Evolutionary conservation across 2,113 vertebrate genomes (phyloP).

Genomic region (Machaerirhynchus nigripectus): DNA sequence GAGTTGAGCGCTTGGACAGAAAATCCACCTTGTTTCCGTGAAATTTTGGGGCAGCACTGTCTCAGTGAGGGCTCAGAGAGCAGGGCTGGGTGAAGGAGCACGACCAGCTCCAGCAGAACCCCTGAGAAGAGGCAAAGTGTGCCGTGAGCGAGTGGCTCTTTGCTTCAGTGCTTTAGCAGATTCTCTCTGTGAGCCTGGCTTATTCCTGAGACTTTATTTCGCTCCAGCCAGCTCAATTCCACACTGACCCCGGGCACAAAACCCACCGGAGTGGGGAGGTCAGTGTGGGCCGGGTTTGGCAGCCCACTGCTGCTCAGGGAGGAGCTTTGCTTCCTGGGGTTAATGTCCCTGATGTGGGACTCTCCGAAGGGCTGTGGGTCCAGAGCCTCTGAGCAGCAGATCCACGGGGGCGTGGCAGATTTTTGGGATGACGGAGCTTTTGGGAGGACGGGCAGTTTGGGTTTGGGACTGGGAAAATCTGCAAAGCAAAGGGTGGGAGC

Average conservation of each 20-base stretch:
- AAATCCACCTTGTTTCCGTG: neutral
- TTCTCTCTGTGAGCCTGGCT: neutral
- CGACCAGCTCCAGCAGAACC: neutral
- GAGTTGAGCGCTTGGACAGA: neutral
- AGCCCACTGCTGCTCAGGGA: neutral
- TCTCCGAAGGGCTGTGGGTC: neutral
- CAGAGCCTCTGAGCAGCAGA: neutral
- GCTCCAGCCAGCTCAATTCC: neutral
- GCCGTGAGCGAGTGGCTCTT: neutral
- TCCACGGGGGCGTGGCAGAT: neutral
- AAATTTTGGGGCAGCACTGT: neutral
- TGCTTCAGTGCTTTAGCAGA: neutral
- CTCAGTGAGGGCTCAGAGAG: neutral
- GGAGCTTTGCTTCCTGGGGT: neutral
- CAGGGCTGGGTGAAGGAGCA: neutral
- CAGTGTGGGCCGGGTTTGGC: neutral
- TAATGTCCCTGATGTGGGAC: neutral
- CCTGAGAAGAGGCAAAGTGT: neutral
- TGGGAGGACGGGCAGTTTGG: neutral
- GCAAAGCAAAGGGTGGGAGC: neutral
- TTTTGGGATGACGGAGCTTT: neutral
- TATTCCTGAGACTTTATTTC: neutral
- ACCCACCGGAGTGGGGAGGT: neutral
- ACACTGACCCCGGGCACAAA: neutral
- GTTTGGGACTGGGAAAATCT: neutral